phyloP scores from a whole-genome alignment of 1,140 invertebrate genomes.

The Mya arenaria region DNA sequence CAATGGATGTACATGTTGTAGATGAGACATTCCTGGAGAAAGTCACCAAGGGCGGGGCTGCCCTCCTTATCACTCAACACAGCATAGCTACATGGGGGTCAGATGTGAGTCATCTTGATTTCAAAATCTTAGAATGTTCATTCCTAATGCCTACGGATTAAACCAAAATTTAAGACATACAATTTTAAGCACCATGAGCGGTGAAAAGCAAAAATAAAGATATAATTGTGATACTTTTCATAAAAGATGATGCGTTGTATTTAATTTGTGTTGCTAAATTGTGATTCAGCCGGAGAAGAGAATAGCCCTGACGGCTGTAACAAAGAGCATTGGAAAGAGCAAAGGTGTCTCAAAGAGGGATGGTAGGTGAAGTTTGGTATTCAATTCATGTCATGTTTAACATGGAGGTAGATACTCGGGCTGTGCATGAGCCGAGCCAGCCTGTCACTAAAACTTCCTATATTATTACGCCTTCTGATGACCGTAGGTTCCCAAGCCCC shows the following conservation, averaged over 20 bases:
- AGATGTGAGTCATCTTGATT: conserved; percentile 83
- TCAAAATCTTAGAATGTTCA: neutral
- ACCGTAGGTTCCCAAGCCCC: conserved; percentile 64
- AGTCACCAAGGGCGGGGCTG: conserved; percentile 79
- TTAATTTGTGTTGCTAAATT: too few species aligned
- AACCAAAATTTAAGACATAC: too few species aligned
- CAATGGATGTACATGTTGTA: conserved; percentile 89
- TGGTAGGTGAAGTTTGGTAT: conserved; percentile 46
- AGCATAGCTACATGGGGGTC: conserved; percentile 91
- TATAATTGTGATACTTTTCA: too few species aligned
- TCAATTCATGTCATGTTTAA: neutral
- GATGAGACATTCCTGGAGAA: conserved; percentile 89
- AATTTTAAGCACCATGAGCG: too few species aligned
- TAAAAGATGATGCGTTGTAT: too few species aligned
- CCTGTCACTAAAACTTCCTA: conserved; percentile 69
- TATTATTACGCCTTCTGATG: conserved; percentile 70
- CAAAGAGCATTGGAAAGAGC: conserved; percentile 72
- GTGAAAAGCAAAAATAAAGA: too few species aligned
- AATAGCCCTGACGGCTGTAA: conserved; percentile 57
- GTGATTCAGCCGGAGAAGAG: conserved; percentile 68
- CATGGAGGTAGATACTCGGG: conserved; percentile 72
- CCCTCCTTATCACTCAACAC: conserved; percentile 86
- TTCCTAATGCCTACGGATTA: too few species aligned
- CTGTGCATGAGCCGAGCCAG: conserved; percentile 14
- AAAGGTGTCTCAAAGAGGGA: conserved; percentile 59